Conservation (phyloP, 2,888 invertebrate species). For the Tetheella fluctuosa region DNA sequence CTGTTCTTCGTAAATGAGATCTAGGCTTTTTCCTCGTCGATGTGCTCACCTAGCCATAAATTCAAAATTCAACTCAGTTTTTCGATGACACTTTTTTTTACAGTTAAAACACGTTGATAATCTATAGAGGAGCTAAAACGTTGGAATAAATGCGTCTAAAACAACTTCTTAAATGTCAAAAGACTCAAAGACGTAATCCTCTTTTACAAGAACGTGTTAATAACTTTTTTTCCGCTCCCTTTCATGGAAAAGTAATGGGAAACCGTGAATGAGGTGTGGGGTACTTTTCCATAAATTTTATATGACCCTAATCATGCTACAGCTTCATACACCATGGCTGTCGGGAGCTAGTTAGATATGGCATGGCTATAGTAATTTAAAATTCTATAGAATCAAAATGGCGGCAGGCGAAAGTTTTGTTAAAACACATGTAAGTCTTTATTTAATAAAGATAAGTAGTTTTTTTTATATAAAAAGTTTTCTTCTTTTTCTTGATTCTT, state of each 20-base stretch:
- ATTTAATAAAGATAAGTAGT: too few species aligned
- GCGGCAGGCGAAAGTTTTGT: not conserved
- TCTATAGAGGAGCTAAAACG: too few species aligned
- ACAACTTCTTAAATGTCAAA: too few species aligned
- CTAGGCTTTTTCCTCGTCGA: too few species aligned
- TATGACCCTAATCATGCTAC: constrained; percentile 1
- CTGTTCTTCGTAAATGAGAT: too few species aligned
- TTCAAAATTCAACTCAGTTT: too few species aligned
- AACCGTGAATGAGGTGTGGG: not conserved
- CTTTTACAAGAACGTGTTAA: constrained; percentile 1
- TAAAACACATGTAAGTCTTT: not conserved
- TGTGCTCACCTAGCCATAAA: too few species aligned
- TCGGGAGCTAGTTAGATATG: not conserved
- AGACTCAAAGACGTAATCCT: not conserved
- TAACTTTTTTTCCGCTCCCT: not conserved
- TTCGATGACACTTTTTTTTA: too few species aligned
- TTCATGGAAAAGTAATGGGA: constrained; percentile 5
- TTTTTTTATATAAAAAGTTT: too few species aligned
- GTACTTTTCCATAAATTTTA: not conserved
- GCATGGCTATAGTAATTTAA: not conserved
- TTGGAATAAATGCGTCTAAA: too few species aligned
- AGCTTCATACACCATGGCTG: not conserved
- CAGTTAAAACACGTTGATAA: too few species aligned
- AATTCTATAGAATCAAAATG: not conserved
- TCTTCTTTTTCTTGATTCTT: too few species aligned